Percentiles rank a stretch among this genome's conserved stretches.
Conservation (phyloP, 1,140 invertebrate species). For the Drosophila novamexicana region DNA sequence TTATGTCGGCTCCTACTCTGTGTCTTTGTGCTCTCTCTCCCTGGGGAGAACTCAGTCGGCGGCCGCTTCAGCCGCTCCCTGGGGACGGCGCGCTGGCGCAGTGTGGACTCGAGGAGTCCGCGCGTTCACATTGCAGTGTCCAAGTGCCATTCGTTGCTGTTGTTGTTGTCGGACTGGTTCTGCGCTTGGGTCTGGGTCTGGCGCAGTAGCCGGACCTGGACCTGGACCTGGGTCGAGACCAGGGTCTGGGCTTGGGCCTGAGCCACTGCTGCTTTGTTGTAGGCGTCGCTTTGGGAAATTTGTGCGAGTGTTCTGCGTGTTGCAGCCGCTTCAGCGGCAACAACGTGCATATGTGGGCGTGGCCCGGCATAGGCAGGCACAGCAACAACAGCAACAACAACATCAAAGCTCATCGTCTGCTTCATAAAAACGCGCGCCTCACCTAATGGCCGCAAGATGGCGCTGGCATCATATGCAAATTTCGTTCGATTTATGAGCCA, state of each 20-base stretch:
- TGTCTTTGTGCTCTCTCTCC: not conserved
- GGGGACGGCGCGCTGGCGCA: constrained; percentile 48
- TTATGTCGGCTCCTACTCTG: not conserved
- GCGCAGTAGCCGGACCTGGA: too few relatives aligned
- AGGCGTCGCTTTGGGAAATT: constrained; percentile 75
- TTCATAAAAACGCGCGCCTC: constrained; percentile 56
- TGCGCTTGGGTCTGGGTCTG: not conserved
- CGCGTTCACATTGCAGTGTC: constrained; percentile 26
- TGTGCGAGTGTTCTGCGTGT: constrained; percentile 66
- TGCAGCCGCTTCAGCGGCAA: constrained; percentile 30
- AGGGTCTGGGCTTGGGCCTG: constrained; percentile 33
- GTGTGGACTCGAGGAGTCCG: constrained; percentile 22
- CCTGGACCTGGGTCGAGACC: not conserved
- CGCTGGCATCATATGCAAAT: constrained; percentile 74
- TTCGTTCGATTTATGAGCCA: constrained; percentile 73
- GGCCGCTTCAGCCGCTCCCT: constrained; percentile 35
- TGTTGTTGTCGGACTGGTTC: constrained; percentile 23
- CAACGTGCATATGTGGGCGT: constrained; percentile 52
- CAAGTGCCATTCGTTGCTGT: constrained; percentile 28
- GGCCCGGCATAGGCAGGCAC: constrained; percentile 46
- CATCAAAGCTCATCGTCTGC: constrained; percentile 24
- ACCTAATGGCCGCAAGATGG: constrained; percentile 72
- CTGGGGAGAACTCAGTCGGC: constrained; percentile 19
- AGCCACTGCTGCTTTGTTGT: constrained; percentile 51
- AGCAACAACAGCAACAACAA: constrained; percentile 51